Conservation (phyloP, 1,140 invertebrate species). For the Arctopsyche grandis region DNA sequence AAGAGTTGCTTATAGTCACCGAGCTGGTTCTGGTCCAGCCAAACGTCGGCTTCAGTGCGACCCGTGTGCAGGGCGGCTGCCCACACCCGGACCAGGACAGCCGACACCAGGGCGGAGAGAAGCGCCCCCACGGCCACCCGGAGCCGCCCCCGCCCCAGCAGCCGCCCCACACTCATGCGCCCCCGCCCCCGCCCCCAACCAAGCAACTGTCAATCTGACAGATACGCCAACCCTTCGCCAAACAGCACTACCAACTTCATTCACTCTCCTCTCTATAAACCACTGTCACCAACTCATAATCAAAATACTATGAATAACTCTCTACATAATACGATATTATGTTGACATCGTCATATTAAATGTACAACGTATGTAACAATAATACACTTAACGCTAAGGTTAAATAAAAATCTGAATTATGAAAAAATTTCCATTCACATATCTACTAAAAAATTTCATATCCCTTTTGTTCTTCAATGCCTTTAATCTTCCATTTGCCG, state of each 20-base stretch:
- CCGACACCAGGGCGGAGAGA: background rate
- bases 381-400: too few relatives aligned
- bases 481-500: too few relatives aligned
- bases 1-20: constrained; percentile 75
- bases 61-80: constrained; percentile 61
- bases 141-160: background rate
- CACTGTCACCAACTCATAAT: too few relatives aligned
- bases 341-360: too few relatives aligned
- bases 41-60: constrained; percentile 72
- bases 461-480: too few relatives aligned
- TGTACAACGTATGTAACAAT: too few relatives aligned
- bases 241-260: background rate
- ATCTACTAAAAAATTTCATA: too few relatives aligned
- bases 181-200: background rate
- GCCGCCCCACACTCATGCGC: constrained; percentile 9
- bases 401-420: too few relatives aligned
- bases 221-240: background rate
- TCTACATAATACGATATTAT: too few relatives aligned
- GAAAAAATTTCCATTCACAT: too few relatives aligned
- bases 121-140: background rate
- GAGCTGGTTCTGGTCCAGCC: constrained; percentile 77
- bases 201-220: background rate
- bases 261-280: too few relatives aligned
- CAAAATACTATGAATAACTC: too few relatives aligned
- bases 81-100: constrained; percentile 54